Evolutionary conservation across 2,797 vertebrate species (phyloP).

Genomic region (Pelobates cultripes): DNA sequence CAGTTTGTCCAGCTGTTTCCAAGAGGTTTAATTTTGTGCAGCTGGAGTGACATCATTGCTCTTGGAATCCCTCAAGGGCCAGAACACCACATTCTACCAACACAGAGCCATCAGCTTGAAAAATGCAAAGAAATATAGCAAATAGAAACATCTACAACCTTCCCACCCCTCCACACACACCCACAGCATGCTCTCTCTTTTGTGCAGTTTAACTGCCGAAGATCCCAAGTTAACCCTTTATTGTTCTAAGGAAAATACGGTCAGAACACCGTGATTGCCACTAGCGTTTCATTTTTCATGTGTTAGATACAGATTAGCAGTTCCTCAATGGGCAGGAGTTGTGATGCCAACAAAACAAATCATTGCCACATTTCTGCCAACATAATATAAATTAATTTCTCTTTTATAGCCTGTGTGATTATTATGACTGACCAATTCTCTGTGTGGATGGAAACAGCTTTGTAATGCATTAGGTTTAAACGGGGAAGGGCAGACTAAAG

Average conservation of each 20-base stretch:
- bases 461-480: background rate
- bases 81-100: conserved; percentile 48
- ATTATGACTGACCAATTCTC: background rate
- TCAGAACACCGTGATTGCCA: background rate
- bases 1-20: conserved; percentile 53
- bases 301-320: background rate
- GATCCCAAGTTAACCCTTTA: conserved; percentile 18
- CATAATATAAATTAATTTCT: background rate
- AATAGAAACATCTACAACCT: conserved; percentile 38
- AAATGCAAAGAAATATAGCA: conserved; percentile 39
- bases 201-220: background rate
- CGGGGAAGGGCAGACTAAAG: too few species aligned
- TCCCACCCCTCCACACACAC: conserved; percentile 39
- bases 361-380: background rate
- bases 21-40: conserved; percentile 54
- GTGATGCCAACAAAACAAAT: conserved; percentile 1
- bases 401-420: background rate
- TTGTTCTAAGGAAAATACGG: background rate
- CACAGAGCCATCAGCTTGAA: conserved; percentile 41
- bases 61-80: conserved; percentile 40
- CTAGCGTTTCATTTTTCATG: too few species aligned
- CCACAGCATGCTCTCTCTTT: conserved; percentile 6
- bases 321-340: background rate
- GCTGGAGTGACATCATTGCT: conserved; percentile 53
- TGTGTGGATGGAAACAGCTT: background rate